Base-by-base conservation (phyloP, 2,888 invertebrate genomes). In the Acronicta psi region DNA sequence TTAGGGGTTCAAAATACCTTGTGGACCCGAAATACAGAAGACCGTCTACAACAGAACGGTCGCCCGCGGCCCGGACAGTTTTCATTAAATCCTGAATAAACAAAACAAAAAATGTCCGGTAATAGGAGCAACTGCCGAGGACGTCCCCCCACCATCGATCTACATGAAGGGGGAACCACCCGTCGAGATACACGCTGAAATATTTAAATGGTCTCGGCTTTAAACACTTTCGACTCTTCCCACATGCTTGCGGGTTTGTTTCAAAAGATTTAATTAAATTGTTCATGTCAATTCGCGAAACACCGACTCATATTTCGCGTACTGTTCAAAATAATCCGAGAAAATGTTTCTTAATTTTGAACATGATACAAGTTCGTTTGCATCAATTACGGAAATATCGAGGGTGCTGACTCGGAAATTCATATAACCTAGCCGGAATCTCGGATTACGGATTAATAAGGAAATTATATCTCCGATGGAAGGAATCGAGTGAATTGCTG, bases 31-130 rank as follows among this genome's bases (percentile, higher is more conserved):
- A 75, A 61, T 40, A 25, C 43, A 40, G 38, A 18, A 53, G 42
- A 18, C 43, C n/a, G 36, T 46, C 52, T 18, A 45, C 43, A 57
- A 57, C 56, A 44, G 42, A 52, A 47, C 54, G 54, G 18, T 38
- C 41, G 59, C 76, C 72, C 25, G 54, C 49, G 56, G 64, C 66
- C 23, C 42, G 65, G 73, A 61, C 69, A 43, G 80, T 84, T 88
- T 88, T 85, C 85, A 90, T 89, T 87, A 87, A 85, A 86, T 82
- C 83, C 74, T 72, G 81, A 63, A 81, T 82, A 85, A 84, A 86
- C 71, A 85, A 85, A 85, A 84, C 73, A 80, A 76, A 76, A 86
- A 86, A 83, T 65, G 44, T 59, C 37, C 49, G 55, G 75, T 77
- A 83, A 81, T 75, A 75, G 79, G 73, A 83, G 64, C 78, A 74